Evolutionary conservation across 2,888 invertebrate genomes (phyloP).

Genomic region (Callyntrura sp.): DNA sequence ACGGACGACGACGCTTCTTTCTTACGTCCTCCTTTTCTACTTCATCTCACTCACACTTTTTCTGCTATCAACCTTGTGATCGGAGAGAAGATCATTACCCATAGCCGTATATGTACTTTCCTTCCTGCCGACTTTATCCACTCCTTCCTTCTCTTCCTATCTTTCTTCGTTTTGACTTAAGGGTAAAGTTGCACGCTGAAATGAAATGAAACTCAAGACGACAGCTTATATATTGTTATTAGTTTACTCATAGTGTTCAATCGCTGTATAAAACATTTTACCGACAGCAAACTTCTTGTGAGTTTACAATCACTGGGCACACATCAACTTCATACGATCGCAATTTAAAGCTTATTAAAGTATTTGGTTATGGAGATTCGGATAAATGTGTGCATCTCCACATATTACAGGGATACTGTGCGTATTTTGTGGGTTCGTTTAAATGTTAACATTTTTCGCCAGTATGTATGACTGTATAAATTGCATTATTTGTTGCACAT

Average conservation of each 20-base stretch:
- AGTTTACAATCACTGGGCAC: constrained; percentile 9
- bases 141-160: constrained; percentile 20
- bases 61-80: constrained; percentile 43
- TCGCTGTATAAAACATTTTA: constrained; percentile 24
- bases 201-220: neutral
- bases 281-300: constrained; percentile 46
- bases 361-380: too few species aligned
- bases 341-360: too few species aligned
- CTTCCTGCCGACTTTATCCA: constrained; percentile 50
- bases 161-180: constrained; percentile 15
- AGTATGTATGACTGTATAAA: neutral
- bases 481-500: constrained; percentile 48
- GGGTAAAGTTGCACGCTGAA: neutral
- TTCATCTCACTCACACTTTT: neutral
- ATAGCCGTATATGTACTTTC: constrained; percentile 47
- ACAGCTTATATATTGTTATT: constrained; percentile 35
- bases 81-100: constrained; percentile 48
- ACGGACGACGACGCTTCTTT: constrained; percentile 31
- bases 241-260: constrained; percentile 18
- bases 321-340: neutral
- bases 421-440: too few species aligned
- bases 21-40: constrained; percentile 9
- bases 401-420: neutral
- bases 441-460: neutral
- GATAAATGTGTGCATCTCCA: too few species aligned